Conservation (phyloP, 2,888 invertebrate species). For the Lampropteryx suffumata region DNA sequence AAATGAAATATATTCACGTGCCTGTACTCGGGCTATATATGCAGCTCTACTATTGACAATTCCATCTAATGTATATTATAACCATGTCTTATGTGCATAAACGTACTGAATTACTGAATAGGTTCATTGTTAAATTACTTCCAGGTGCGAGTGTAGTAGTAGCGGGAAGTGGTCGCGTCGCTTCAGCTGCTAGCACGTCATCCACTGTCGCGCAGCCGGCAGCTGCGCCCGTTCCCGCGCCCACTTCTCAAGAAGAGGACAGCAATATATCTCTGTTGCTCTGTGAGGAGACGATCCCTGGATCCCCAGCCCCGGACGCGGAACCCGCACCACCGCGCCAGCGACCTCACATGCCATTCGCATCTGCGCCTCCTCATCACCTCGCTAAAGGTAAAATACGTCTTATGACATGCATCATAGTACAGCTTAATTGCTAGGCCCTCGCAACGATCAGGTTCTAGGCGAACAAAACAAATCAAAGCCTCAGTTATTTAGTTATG, state of each 20-base stretch:
- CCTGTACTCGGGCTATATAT: no score
- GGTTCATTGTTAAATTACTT: no score
- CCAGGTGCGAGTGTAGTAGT: constrained; percentile 64
- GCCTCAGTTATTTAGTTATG: no score
- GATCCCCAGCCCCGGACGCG: constrained; percentile 90
- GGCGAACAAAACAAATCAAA: no score
- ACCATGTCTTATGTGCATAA: no score
- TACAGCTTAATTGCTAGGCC: no score
- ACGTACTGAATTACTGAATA: no score
- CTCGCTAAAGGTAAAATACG: constrained; percentile 46
- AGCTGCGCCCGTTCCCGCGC: constrained; percentile 10
- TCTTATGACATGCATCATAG: no score
- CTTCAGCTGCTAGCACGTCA: constrained; percentile 18
- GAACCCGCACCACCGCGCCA: constrained; percentile 78
- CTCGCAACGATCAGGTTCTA: no score
- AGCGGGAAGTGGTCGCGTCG: constrained; percentile 51
- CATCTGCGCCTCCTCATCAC: constrained; percentile 84
- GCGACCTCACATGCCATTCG: constrained; percentile 86
- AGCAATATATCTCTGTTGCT: constrained; percentile 88
- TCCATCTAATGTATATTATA: no score
- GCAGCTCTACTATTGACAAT: no score
- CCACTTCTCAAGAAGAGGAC: constrained; percentile 73
- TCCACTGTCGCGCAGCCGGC: constrained; percentile 15
- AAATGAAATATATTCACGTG: no score
- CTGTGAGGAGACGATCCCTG: constrained; percentile 95